Evolutionary conservation across 2,888 invertebrate species (phyloP), one percentile per base, ranked within the genome.

Genomic region (Sesia apiformis): DNA sequence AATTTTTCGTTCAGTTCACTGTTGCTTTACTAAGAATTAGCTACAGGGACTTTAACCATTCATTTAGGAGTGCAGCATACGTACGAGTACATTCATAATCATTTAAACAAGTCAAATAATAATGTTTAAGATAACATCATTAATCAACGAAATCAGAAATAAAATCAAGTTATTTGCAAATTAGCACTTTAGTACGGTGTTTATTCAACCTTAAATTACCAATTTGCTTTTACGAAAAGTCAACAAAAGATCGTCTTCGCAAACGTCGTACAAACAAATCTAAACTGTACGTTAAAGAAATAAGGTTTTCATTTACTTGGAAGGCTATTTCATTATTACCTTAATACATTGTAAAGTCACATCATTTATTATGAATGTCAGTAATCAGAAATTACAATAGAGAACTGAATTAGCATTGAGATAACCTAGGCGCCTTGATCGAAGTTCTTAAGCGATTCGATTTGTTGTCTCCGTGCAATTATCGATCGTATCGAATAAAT

Each of bases 401-500:
- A 46, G 46, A n/a, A 3, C 46, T 46, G 65, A 66, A 67, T 67
- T 65, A 66, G 61, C 58, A 52, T 53, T 59, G 49, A 59, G 63
- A 65, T 67, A 64, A 62, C 60, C 63, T 60, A 62, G 63, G 60
- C 61, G 57, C 54, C 53, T 61, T 56, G 55, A 63, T 61, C 53
- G 53, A 53, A 52, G 55, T 55, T 54, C 8, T 23, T 46, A 46
- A n/a, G 46, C 46, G 8, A 46, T 46, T 46, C 46, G n/a, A 46
- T 46, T 46, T 46, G 23, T 46, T 46, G 46, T 46, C 46, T 43
- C 43, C 23, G 46, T 46, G 55, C 49, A 52, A 54, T 39, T 55
- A 53, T 52, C 52, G 57, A 55, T 52, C 42, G n/a, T 53, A 43
- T 43, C 46, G 41, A 40, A 41, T 40, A 38, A 52, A 8, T 8